Base-by-base conservation (phyloP, 2,113 vertebrate species). In the Abramis brama region DNA sequence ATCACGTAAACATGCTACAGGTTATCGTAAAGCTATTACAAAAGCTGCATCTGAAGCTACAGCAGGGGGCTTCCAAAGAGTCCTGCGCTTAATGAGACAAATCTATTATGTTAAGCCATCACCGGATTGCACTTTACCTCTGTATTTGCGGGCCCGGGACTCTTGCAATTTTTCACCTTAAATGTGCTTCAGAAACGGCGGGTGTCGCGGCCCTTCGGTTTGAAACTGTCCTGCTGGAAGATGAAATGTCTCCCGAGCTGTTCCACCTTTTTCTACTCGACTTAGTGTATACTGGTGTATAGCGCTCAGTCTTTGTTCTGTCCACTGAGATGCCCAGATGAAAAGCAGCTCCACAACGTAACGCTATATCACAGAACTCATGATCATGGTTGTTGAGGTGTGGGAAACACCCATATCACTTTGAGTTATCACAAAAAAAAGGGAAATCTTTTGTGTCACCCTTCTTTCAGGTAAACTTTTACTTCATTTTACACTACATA, bases 41-140 rank as follows among this genome's bases (percentile, higher is more conserved):
- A 66, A 86, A n/a, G 73, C 79, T 75, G 52, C 23, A 50, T 47
- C 52, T 82, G 68, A 76, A 50, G 47, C 70, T 64, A 33, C 84
- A 57, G 47, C 33, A 60, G 68, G 68, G 82, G 85, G 84, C 76
- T 62, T 57, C 39, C 60, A 82, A 68, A 66, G 73, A 66, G 25
- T 25, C 50, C 52, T 50, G 19, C 11, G 27, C n/a, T 73, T 88
- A 89, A 88, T 88, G 78, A 87, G 85, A 64, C n/a, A 62, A 71
- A 89, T 88, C 64, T 82, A 85, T 89, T 86, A 87, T 64, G 60
- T 50, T 74, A 80, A 60, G 77, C 59, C 59, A 68, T 79, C 66
- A 75, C 13, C 52, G 9, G 36, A 57, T 57, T 71, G 59, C 68
- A 79, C 33, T 84, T 77, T 70, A 66, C 81, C 47, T 50, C n/a